phyloP scores from a whole-genome alignment of 2,888 invertebrate species.

The Pycnomerus fuliginosus region DNA sequence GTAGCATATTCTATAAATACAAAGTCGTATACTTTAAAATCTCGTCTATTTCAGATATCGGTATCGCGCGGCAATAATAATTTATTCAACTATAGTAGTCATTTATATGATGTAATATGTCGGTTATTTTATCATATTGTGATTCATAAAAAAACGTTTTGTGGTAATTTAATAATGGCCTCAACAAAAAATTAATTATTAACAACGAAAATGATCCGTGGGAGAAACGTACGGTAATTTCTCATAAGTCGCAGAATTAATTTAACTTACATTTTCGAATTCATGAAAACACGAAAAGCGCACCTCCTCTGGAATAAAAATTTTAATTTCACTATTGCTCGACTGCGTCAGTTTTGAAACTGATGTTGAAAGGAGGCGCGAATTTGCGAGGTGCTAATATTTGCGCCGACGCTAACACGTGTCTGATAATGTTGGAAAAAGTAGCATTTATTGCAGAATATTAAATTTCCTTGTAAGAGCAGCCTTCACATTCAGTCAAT shows the following conservation, averaged over 20 bases:
- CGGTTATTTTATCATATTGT: too few relatives aligned
- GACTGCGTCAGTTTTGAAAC: slow-evolving; percentile 15
- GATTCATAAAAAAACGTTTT: background rate
- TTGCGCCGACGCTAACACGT: slow-evolving; percentile 23
- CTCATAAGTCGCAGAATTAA: background rate
- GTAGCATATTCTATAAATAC: too few relatives aligned
- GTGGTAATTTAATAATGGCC: background rate
- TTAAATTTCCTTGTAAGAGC: too few relatives aligned
- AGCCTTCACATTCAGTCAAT: too few relatives aligned
- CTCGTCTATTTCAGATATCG: too few relatives aligned
- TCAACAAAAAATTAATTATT: background rate
- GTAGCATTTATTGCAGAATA: too few relatives aligned
- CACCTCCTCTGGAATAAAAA: slow-evolving; percentile 2
- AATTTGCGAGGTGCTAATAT: slow-evolving; percentile 20
- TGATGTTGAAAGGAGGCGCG: slow-evolving; percentile 21
- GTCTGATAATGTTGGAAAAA: slow-evolving; percentile 13
- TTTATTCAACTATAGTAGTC: too few relatives aligned
- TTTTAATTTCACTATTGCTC: slow-evolving; percentile 9
- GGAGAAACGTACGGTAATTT: background rate
- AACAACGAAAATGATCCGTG: background rate
- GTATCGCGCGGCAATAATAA: too few relatives aligned
- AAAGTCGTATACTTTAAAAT: too few relatives aligned
- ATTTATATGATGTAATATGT: too few relatives aligned
- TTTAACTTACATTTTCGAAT: slow-evolving; percentile 17
- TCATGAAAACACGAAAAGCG: slow-evolving; percentile 21